Conservation (phyloP, 2,797 vertebrate genomes). For the Dallia pectoralis region DNA sequence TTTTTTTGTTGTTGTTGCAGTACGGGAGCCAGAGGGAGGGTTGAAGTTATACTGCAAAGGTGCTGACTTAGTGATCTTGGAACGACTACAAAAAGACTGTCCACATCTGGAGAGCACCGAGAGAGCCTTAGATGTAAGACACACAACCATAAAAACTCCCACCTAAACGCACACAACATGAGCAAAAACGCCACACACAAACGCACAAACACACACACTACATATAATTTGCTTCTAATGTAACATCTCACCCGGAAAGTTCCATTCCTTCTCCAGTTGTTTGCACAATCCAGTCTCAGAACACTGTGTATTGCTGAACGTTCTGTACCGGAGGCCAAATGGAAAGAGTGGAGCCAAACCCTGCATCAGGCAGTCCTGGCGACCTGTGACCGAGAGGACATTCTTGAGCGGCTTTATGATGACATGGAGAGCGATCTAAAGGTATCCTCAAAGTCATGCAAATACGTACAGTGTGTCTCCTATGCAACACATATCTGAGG, state of each 20-base stretch:
- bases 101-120: conserved; percentile 66
- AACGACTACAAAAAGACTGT: conserved; percentile 70
- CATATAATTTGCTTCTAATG: background rate
- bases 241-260: conserved; percentile 9
- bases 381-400: conserved; percentile 59
- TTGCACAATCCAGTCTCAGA: conserved; percentile 84
- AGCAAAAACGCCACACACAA: background rate
- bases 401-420: conserved; percentile 80
- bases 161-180: background rate
- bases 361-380: conserved; percentile 63
- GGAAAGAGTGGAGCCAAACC: conserved; percentile 75
- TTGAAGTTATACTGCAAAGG: conserved; percentile 93
- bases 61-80: conserved; percentile 86
- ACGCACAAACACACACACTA: background rate
- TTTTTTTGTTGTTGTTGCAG: too few species aligned
- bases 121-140: conserved; percentile 80
- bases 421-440: conserved; percentile 84
- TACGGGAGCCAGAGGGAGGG: conserved; percentile 82
- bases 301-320: conserved; percentile 90
- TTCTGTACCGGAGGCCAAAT: conserved; percentile 74
- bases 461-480: background rate
- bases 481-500: background rate
- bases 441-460: conserved; percentile 64
- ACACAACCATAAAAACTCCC: background rate
- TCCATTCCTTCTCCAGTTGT: conserved; percentile 58